phyloP scores from a whole-genome alignment of 2,888 invertebrate genomes.

The Epistrophella euchroma region DNA sequence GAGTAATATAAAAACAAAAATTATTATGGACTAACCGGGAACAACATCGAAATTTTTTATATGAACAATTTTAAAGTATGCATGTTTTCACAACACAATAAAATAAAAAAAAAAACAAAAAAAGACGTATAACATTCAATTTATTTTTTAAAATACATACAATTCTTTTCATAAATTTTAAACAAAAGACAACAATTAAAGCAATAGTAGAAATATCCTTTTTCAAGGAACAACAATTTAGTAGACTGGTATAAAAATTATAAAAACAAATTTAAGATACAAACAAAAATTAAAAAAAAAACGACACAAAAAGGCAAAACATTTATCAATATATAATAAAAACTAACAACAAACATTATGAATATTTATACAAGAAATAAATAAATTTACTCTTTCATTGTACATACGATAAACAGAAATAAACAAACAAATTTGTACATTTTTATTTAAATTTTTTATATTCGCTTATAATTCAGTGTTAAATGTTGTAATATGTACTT shows the following conservation, averaged over 20 bases:
- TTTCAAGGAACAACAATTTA: slow-evolving; percentile 63
- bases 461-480: slow-evolving; percentile 77
- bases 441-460: slow-evolving; percentile 77
- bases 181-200: slow-evolving; percentile 65
- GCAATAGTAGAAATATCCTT: slow-evolving; percentile 71
- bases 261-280: slow-evolving; percentile 50
- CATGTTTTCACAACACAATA: slow-evolving; percentile 22
- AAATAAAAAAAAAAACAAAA: slow-evolving; percentile 9
- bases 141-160: slow-evolving; percentile 76
- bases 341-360: slow-evolving; percentile 24
- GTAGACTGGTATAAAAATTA: slow-evolving; percentile 67
- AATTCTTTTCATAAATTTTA: slow-evolving; percentile 77
- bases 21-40: slow-evolving; percentile 63
- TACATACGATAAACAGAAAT: slow-evolving; percentile 63
- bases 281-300: slow-evolving; percentile 32
- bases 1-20: slow-evolving; percentile 41
- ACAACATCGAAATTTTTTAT: slow-evolving; percentile 76
- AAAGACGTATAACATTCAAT: slow-evolving; percentile 19
- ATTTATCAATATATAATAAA: slow-evolving; percentile 53
- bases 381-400: slow-evolving; percentile 67
- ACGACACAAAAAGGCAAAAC: slow-evolving; percentile 47
- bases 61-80: slow-evolving; percentile 63
- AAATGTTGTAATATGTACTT: slow-evolving; percentile 75
- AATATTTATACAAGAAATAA: slow-evolving; percentile 50
- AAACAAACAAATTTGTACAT: slow-evolving; percentile 72